Evolutionary conservation across 2,888 invertebrate species (phyloP).

Genomic region (Lepidochrysops patricia): DNA sequence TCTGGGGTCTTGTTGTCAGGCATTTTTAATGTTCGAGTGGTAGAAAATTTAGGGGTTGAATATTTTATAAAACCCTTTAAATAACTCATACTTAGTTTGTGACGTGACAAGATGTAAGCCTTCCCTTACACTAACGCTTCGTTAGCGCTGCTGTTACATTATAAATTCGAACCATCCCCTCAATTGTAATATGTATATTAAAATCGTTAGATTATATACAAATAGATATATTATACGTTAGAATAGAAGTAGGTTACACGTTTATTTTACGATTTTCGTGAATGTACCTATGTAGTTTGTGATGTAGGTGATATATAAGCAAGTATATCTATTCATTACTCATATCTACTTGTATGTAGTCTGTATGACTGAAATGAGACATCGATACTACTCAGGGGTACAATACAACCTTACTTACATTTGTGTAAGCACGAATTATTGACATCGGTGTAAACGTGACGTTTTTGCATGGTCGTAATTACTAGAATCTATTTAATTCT

Average conservation of each 20-base stretch:
- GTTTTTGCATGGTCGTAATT: no score
- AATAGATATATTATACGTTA: neutral
- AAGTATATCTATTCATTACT: no score
- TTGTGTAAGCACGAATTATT: no score
- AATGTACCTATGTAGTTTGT: no score
- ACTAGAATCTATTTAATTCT: no score
- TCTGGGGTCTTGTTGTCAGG: no score
- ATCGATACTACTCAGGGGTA: neutral
- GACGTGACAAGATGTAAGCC: neutral
- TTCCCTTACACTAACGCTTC: neutral
- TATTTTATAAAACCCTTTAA: no score
- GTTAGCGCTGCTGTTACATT: neutral
- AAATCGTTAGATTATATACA: neutral
- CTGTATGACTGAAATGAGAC: neutral
- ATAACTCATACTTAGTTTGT: conserved; percentile 9
- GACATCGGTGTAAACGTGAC: no score
- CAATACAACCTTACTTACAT: no score
- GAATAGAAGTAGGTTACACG: neutral
- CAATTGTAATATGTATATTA: neutral
- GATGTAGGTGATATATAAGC: no score
- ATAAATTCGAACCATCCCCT: neutral
- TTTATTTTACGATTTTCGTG: neutral
- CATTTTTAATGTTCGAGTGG: no score
- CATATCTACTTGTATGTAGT: neutral
- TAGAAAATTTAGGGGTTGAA: no score